Percentiles rank a stretch among this genome's conserved stretches.
phyloP scores from a whole-genome alignment of 2,888 invertebrate species.

The Chelonus formosanus region DNA sequence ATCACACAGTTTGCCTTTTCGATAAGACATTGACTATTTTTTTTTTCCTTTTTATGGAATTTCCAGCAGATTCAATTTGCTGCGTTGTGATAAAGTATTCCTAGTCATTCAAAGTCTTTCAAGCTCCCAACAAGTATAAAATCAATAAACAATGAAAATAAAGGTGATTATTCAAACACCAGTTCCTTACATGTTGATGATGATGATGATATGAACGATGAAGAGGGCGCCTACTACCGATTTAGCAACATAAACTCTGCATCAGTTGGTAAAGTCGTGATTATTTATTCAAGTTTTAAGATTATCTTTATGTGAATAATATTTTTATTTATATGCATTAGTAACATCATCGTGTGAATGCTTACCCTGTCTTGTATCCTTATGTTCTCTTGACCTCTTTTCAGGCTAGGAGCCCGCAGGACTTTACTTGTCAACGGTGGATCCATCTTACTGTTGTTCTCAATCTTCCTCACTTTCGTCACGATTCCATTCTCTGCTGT shows the following conservation, averaged over 20 bases:
- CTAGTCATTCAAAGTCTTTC: too few species aligned
- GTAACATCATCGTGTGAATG: slow-evolving; percentile 44
- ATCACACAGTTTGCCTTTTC: too few species aligned
- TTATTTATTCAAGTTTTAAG: not conserved
- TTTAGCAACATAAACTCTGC: slow-evolving; percentile 1
- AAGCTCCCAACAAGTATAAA: too few species aligned
- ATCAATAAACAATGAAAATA: too few species aligned
- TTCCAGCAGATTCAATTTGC: too few species aligned
- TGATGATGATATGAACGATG: not conserved
- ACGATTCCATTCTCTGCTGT: slow-evolving; percentile 51
- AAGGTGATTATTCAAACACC: too few species aligned
- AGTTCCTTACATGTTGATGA: too few species aligned
- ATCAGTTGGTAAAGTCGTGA: slow-evolving; percentile 10
- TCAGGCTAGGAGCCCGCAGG: slow-evolving; percentile 79
- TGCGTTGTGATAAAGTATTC: too few species aligned
- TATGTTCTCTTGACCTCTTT: slow-evolving; percentile 81
- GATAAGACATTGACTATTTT: too few species aligned
- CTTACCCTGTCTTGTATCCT: slow-evolving; percentile 81
- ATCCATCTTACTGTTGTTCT: slow-evolving; percentile 52
- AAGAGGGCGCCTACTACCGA: slow-evolving; percentile 37
- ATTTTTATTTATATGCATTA: not conserved
- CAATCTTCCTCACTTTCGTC: slow-evolving; percentile 44
- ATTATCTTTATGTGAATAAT: not conserved
- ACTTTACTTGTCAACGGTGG: slow-evolving; percentile 71
- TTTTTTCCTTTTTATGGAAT: too few species aligned